phyloP scores from a whole-genome alignment of 2,888 invertebrate genomes.

The Phorcus lineatus region DNA sequence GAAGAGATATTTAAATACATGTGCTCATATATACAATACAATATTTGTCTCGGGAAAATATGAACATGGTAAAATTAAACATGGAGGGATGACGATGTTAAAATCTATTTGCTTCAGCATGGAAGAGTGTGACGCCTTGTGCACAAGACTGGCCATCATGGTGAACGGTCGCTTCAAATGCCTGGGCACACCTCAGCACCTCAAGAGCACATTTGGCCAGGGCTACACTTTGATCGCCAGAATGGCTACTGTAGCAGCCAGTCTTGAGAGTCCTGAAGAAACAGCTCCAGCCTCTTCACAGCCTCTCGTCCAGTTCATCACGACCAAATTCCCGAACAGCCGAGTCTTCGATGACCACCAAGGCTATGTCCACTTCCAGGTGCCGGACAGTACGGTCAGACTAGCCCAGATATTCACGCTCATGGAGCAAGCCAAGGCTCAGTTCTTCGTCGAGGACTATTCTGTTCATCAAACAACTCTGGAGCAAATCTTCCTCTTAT shows the following conservation, averaged over 20 bases:
- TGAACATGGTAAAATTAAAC: background rate
- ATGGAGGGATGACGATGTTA: no score
- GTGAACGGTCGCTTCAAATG: conserved; percentile 84
- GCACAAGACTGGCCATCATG: conserved; percentile 87
- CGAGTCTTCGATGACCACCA: conserved; percentile 84
- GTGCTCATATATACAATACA: background rate
- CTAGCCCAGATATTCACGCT: conserved; percentile 72
- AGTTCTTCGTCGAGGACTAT: conserved; percentile 70
- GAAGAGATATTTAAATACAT: background rate
- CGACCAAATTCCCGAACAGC: conserved; percentile 78
- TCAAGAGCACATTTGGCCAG: conserved; percentile 84
- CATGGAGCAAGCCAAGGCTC: conserved; percentile 68
- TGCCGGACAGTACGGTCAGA: conserved; percentile 63
- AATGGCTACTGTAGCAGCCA: conserved; percentile 36
- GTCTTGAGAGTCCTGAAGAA: background rate
- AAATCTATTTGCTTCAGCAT: conserved; percentile 79
- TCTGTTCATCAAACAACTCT: conserved; percentile 74
- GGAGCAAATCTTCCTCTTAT: conserved; percentile 77
- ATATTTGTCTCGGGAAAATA: background rate
- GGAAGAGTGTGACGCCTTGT: conserved; percentile 91
- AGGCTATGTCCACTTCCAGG: conserved; percentile 70
- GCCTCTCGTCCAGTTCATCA: conserved; percentile 75
- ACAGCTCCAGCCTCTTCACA: conserved; percentile 35
- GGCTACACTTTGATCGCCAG: conserved; percentile 82
- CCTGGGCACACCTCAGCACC: conserved; percentile 83